Percentiles rank a stretch among this genome's conserved stretches.
These are phyloP conservation scores for Beroe forskalii DNA, from an alignment of 37 sponge, comb jelly and placozoan species.

Conservation along the genomic window DNA sequence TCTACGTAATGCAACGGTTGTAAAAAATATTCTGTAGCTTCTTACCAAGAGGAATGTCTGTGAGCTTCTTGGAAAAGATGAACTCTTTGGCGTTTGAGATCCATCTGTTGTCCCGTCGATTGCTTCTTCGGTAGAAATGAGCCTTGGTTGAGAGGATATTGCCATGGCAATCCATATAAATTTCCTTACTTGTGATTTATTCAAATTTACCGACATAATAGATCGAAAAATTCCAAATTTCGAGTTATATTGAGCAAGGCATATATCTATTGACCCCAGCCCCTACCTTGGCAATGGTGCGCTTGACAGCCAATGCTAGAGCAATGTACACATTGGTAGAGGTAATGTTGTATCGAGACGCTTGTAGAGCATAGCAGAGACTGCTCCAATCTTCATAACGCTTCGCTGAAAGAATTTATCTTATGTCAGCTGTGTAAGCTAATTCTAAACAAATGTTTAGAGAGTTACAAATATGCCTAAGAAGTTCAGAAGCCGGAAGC, in stretches of 20 bases:
- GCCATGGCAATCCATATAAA: no score
- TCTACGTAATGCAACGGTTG: no score
- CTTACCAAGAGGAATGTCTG: conserved; percentile 23
- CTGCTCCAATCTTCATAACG: conserved; percentile 3
- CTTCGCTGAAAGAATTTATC: conserved; percentile 26
- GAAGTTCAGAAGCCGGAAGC: neutral
- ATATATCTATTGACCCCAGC: neutral
- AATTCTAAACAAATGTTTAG: neutral
- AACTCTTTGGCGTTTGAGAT: conserved; percentile 2
- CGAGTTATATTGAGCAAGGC: no score
- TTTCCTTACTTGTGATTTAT: no score
- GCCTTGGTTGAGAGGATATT: conserved; percentile 5
- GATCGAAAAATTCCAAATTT: no score
- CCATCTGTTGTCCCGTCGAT: conserved; percentile 23
- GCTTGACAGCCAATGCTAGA: neutral
- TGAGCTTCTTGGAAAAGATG: conserved; percentile 22
- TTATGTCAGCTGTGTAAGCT: no score
- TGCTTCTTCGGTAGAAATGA: conserved; percentile 64
- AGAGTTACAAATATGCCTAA: neutral
- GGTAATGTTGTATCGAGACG: conserved; percentile 49
- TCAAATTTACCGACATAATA: no score
- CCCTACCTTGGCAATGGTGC: neutral
- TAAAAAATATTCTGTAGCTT: no score
- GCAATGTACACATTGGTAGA: conserved; percentile 16
- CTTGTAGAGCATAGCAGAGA: conserved; percentile 60